Conservation (phyloP, 2,888 invertebrate genomes). For the Shargacucullia verbasci region DNA sequence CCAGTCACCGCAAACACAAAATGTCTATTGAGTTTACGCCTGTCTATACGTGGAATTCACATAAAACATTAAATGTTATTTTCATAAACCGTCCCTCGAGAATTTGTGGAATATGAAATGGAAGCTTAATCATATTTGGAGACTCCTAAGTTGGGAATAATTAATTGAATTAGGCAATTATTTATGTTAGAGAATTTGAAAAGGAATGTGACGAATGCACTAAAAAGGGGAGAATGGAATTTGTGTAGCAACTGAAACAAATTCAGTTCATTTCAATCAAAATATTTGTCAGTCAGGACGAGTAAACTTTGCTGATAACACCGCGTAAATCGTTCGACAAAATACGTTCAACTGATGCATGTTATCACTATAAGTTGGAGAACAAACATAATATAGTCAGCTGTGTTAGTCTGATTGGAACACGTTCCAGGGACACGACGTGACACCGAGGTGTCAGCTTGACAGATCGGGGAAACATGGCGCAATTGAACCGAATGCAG, state of each 20-base stretch:
- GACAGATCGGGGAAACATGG: conserved; percentile 49
- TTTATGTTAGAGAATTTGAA: conserved; percentile 4
- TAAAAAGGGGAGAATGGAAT: neutral
- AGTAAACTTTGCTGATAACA: conserved; percentile 13
- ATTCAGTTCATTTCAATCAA: conserved; percentile 18
- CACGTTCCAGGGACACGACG: conserved; percentile 30
- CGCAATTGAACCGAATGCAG: conserved; percentile 35
- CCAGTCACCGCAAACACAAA: conserved; percentile 10
- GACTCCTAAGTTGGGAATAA: conserved; percentile 25
- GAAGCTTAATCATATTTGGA: conserved; percentile 25
- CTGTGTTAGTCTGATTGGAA: conserved; percentile 48
- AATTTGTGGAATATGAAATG: neutral
- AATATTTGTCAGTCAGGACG: conserved; percentile 22
- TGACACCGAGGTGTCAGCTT: conserved; percentile 42
- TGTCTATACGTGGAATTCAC: conserved; percentile 12
- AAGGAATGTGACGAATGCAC: conserved; percentile 4
- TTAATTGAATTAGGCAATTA: conserved; percentile 10
- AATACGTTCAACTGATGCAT: conserved; percentile 11
- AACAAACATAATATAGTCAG: conserved; percentile 14
- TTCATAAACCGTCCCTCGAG: conserved; percentile 5
- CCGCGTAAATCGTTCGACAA: conserved; percentile 25
- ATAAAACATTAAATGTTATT: conserved; percentile 11
- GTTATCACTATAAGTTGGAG: no score
- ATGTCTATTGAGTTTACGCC: conserved; percentile 24
- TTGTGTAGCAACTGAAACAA: conserved; percentile 8